phyloP scores from a whole-genome alignment of 2,888 invertebrate species.

The Zele albiditarsus region DNA sequence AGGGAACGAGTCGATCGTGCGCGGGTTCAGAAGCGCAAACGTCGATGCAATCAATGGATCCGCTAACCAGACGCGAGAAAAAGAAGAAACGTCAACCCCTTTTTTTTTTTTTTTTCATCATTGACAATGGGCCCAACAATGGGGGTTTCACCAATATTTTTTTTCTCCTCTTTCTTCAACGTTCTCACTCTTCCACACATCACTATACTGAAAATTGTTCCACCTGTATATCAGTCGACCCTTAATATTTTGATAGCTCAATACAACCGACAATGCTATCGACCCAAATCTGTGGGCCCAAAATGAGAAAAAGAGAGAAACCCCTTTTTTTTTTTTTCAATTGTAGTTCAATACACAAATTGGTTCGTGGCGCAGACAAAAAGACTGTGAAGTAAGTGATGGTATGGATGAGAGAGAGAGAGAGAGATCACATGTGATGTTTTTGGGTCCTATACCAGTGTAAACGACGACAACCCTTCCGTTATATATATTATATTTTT shows the following conservation, averaged over 20 bases:
- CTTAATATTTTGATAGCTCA: slow-evolving; percentile 72
- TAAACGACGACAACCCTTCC: slow-evolving; percentile 17
- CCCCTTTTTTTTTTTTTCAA: slow-evolving; percentile 61
- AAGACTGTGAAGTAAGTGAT: slow-evolving; percentile 35
- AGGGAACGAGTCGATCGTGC: slow-evolving; percentile 42
- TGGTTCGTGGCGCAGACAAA: slow-evolving; percentile 62
- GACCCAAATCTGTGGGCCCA: slow-evolving; percentile 58
- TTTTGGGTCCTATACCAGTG: slow-evolving; percentile 16
- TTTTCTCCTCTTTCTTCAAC: not conserved
- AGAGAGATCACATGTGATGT: slow-evolving; percentile 9
- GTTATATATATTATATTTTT: not conserved
- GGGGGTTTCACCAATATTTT: slow-evolving; percentile 6
- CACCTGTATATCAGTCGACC: slow-evolving; percentile 58
- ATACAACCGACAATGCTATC: slow-evolving; percentile 68
- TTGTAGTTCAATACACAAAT: slow-evolving; percentile 71
- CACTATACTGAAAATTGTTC: slow-evolving; percentile 48
- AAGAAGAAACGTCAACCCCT: slow-evolving; percentile 37
- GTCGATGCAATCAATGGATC: slow-evolving; percentile 44
- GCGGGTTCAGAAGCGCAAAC: slow-evolving; percentile 30
- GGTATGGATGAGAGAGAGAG: not conserved
- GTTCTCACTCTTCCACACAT: slow-evolving; percentile 16
- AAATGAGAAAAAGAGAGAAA: slow-evolving; percentile 29
- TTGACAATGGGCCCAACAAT: slow-evolving; percentile 38
- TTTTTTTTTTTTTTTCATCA: slow-evolving; percentile 17
- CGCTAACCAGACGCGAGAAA: slow-evolving; percentile 40